These are phyloP conservation scores for Leucophora obtusa DNA, from an alignment of 2,888 invertebrate genomes.

Conservation along the genomic window DNA sequence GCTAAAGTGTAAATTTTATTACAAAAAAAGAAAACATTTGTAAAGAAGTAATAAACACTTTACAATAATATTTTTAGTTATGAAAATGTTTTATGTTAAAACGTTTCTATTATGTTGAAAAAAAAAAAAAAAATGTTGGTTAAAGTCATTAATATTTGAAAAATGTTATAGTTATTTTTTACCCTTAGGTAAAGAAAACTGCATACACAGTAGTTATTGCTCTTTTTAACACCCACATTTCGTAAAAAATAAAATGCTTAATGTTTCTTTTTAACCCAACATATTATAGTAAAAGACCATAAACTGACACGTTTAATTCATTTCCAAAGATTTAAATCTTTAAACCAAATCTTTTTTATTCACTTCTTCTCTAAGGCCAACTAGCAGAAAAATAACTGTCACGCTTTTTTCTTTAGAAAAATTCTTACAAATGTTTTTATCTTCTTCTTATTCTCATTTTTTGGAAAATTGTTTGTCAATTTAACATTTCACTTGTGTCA, in stretches of 20 bases:
- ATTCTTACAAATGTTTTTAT: conserved; percentile 32
- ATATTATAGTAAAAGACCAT: conserved; percentile 40
- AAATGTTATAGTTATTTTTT: too few species aligned
- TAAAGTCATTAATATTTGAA: too few species aligned
- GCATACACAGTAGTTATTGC: conserved; percentile 26
- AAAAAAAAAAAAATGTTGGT: too few species aligned
- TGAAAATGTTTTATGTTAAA: conserved; percentile 23
- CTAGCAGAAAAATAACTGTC: conserved; percentile 39
- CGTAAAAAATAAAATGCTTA: conserved; percentile 25
- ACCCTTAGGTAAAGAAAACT: too few species aligned
- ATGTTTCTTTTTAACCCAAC: not conserved
- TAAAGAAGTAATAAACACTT: conserved; percentile 4
- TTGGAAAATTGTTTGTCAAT: conserved; percentile 56
- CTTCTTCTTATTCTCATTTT: conserved; percentile 11
- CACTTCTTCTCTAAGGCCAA: not conserved
- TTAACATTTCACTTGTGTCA: conserved; percentile 56
- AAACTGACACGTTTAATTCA: conserved; percentile 63
- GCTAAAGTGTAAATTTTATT: conserved; percentile 52
- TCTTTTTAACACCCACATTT: conserved; percentile 48
- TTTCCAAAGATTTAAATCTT: conserved; percentile 61
- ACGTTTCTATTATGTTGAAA: conserved; percentile 18
- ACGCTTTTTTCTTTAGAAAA: conserved; percentile 59
- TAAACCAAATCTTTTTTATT: conserved; percentile 12
- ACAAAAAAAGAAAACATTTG: conserved; percentile 30
- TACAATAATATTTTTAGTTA: not conserved